Conservation (phyloP, 2,888 invertebrate genomes). For the Tipula confusa region DNA sequence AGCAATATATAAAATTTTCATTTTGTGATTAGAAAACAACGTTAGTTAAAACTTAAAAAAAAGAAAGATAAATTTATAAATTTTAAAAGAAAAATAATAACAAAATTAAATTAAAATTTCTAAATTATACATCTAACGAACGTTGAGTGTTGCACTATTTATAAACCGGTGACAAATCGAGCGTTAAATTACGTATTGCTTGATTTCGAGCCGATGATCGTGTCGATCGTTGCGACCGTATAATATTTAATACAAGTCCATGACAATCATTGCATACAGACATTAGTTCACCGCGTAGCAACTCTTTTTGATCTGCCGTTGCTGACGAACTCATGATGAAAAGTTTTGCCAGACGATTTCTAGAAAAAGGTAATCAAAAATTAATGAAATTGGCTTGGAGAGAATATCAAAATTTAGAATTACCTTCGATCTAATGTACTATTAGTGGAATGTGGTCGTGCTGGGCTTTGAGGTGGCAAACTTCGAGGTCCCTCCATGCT, state of each 20-base stretch:
- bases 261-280: slow-evolving; percentile 93
- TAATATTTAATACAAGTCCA: slow-evolving; percentile 89
- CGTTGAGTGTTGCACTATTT: slow-evolving; percentile 42
- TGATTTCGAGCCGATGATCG: slow-evolving; percentile 79
- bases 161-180: slow-evolving; percentile 80
- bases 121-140: background rate
- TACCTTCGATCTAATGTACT: slow-evolving; percentile 56
- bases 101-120: slow-evolving; percentile 27
- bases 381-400: background rate
- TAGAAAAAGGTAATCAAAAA: slow-evolving; percentile 43
- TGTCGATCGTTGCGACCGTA: slow-evolving; percentile 79
- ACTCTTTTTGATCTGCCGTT: slow-evolving; percentile 51
- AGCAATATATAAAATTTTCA: background rate
- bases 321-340: slow-evolving; percentile 55
- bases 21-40: background rate
- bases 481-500: slow-evolving; percentile 58
- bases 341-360: slow-evolving; percentile 60
- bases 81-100: background rate
- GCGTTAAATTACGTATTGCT: slow-evolving; percentile 73
- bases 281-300: slow-evolving; percentile 73
- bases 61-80: too few relatives aligned
- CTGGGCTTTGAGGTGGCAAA: slow-evolving; percentile 51
- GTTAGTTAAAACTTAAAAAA: background rate
- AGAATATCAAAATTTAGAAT: too few relatives aligned
- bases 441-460: slow-evolving; percentile 48